A percentile compares a stretch with the other conserved stretches of the same genome.
These are phyloP conservation scores for Nemapogon koenigi DNA, from an alignment of 2,888 invertebrate genomes.

Conservation along the genomic window DNA sequence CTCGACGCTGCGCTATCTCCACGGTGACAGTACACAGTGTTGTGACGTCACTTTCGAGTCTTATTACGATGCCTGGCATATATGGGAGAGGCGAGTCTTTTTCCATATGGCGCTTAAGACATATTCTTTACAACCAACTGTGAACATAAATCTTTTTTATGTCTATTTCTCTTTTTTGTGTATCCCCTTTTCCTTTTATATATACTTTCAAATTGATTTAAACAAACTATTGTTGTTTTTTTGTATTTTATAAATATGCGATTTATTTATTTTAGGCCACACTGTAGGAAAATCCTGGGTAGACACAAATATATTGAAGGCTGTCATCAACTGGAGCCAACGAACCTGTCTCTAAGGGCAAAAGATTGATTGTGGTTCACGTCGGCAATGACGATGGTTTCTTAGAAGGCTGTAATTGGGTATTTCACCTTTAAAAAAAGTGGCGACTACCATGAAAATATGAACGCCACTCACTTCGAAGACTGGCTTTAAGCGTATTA, in stretches of 20 bases:
- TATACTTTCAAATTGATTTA: too few relatives aligned
- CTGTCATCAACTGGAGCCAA: not conserved
- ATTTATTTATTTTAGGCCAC: too few relatives aligned
- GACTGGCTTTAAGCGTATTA: not conserved
- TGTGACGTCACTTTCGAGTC: slow-evolving; percentile 14
- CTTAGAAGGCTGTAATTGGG: slow-evolving; percentile 7
- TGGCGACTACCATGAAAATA: slow-evolving; percentile 1
- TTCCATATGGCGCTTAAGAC: too few relatives aligned
- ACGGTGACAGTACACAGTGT: slow-evolving; percentile 15
- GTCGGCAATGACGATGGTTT: slow-evolving; percentile 10
- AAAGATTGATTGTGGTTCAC: slow-evolving; percentile 11
- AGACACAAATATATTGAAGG: not conserved
- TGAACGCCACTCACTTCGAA: slow-evolving; percentile 1
- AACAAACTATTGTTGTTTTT: too few relatives aligned
- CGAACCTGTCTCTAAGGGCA: slow-evolving; percentile 5
- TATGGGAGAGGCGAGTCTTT: too few relatives aligned
- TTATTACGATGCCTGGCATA: slow-evolving; percentile 11
- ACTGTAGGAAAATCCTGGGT: not conserved
- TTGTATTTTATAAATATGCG: too few relatives aligned
- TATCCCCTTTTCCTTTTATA: too few relatives aligned
- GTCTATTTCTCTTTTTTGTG: too few relatives aligned
- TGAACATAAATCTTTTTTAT: too few relatives aligned
- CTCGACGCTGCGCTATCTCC: slow-evolving; percentile 12
- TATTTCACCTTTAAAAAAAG: not conserved
- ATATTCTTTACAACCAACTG: too few relatives aligned